Evolutionary conservation across 2,888 invertebrate species (phyloP).

Genomic region (Iselma pallidipennis): DNA sequence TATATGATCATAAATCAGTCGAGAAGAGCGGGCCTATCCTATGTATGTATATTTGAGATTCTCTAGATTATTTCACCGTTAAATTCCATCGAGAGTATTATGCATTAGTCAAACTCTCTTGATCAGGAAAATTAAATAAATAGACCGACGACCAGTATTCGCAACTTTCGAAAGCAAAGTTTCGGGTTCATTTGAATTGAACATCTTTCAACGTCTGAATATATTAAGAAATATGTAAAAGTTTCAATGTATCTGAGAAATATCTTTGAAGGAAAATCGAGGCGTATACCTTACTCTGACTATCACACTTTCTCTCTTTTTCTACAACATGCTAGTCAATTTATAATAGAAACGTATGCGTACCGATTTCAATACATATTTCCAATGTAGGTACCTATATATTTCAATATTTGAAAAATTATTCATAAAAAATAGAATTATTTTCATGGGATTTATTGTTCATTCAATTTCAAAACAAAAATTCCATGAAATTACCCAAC

Average conservation of each 20-base stretch:
- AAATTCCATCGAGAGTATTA: neutral
- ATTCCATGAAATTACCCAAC: neutral
- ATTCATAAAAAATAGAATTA: neutral
- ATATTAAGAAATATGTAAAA: conserved; percentile 18
- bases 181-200: conserved; percentile 22
- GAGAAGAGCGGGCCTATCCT: neutral
- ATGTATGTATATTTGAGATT: neutral
- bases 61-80: neutral
- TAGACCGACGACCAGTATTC: conserved; percentile 5
- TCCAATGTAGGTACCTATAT: too few relatives aligned
- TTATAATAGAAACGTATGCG: neutral
- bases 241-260: conserved; percentile 10
- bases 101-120: neutral
- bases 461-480: neutral
- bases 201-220: conserved; percentile 22
- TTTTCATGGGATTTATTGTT: neutral
- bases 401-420: neutral
- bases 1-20: neutral
- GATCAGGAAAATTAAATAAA: conserved; percentile 12
- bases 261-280: neutral
- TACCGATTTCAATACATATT: neutral
- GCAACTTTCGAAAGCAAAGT: neutral
- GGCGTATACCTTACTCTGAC: neutral
- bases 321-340: neutral
- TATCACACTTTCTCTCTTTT: neutral